Evolutionary conservation across 2,797 vertebrate genomes (phyloP), one percentile per base, ranked within the genome.

Genomic region (Aplochiton taeniatus): DNA sequence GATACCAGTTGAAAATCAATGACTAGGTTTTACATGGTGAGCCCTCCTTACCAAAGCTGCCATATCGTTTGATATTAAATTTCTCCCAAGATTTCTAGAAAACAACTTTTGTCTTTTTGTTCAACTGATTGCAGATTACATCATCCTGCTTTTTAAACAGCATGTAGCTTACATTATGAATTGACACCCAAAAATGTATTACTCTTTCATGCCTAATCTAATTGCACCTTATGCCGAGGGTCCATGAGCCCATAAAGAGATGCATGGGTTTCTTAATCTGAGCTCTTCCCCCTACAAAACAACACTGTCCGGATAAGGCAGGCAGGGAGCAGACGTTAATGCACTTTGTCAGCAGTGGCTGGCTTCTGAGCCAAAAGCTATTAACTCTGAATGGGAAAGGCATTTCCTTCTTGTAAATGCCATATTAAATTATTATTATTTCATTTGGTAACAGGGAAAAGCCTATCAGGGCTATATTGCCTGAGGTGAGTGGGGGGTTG

Each of bases 391-490:
- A 89, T 91, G 87, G 89, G 90, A 90, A 92, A 91, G 90, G 91
- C 90, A 92, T 93, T 93, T 92, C 92, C 92, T 93, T 85, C 90
- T 92, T 92, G 92, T 93, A 93, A 93, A 92, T 92, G 92, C 90
- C 92, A 92, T 91, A 89, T 93, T 92, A 90, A 91, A 92, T 93
- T 92, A 92, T 93, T 91, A 92, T 92, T 92, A 90, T 92, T 93
- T 91, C 89, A 91, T 92, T 92, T 90, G 88, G 88, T 92, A 90
- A 90, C 86, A 87, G 86, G 88, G 91, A 91, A 90, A 91, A 91
- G 87, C 84, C 87, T 87, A 92, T 89, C 85, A 84, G 82, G 80
- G 74, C 85, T 87, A 75, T 85, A 84, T 83, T 85, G 83, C 88
- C 85, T 77, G 72, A 85, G 81, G 88, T 86, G 78, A 86, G 79